Percentiles rank a stretch among this genome's conserved stretches.
Conservation (phyloP, 2,113 vertebrate species). For the Brachypodius melanocephalos region DNA sequence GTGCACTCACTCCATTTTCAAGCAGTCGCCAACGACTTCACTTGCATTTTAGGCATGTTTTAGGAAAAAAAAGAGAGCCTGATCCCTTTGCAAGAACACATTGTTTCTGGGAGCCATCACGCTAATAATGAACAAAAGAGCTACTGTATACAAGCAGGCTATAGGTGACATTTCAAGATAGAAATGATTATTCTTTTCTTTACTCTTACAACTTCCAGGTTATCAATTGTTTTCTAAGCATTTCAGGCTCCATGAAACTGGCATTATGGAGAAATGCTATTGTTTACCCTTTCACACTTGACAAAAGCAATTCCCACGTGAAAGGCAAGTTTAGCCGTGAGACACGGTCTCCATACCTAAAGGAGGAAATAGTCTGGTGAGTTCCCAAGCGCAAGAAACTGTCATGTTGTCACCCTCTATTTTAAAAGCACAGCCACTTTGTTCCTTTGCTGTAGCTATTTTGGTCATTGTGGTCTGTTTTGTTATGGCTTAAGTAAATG, state of each 20-base stretch:
- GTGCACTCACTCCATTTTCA: not conserved
- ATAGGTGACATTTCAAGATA: slow-evolving; percentile 82
- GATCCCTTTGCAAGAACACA: slow-evolving; percentile 20
- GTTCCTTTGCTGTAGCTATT: slow-evolving; percentile 68
- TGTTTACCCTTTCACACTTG: slow-evolving; percentile 93
- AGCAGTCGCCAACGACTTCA: not conserved
- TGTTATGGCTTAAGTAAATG: slow-evolving; percentile 50
- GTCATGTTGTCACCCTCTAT: slow-evolving; percentile 73
- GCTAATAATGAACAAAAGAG: slow-evolving; percentile 74
- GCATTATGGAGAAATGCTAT: slow-evolving; percentile 95
- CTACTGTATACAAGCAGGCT: slow-evolving; percentile 63
- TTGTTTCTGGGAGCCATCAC: slow-evolving; percentile 65
- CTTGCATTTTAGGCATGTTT: slow-evolving; percentile 58
- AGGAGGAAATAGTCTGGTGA: slow-evolving; percentile 82
- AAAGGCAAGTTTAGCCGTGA: slow-evolving; percentile 87
- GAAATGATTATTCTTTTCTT: slow-evolving; percentile 93
- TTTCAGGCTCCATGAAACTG: slow-evolving; percentile 85
- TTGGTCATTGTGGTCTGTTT: slow-evolving; percentile 61
- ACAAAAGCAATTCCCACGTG: slow-evolving; percentile 97
- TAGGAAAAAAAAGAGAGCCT: slow-evolving; percentile 24
- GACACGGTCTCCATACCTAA: slow-evolving; percentile 73
- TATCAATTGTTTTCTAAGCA: slow-evolving; percentile 91
- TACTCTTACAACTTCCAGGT: slow-evolving; percentile 94
- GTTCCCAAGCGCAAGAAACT: slow-evolving; percentile 84
- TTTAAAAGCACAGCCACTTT: slow-evolving; percentile 59